Evolutionary conservation across 2,113 vertebrate genomes (phyloP), one percentile per base, ranked within the genome.

Genomic region (Blennius ocellaris): DNA sequence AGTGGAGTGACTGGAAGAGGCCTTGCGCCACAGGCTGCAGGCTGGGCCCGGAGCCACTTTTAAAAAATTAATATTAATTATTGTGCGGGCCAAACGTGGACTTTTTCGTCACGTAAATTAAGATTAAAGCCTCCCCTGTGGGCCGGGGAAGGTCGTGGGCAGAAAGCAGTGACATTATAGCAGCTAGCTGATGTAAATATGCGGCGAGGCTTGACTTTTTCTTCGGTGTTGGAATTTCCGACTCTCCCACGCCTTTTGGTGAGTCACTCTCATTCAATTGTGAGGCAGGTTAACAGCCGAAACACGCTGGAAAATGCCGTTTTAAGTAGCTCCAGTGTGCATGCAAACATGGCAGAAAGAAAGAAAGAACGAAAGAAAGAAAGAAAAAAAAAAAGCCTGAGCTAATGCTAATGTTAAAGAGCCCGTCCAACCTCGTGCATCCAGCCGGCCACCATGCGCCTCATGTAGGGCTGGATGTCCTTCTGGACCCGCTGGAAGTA

Each of bases 401-500:
- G 68, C 79, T 76, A 38, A 36, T 73, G 57, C 56, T 40, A 79
- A 69, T 59, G 65, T 48, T 8, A 53, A 83, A 82, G 67, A 60
- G 44, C 38, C 53, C 55, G 21, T 93, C 96, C 83, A 93, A 99
- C 97, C 96, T 98, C 97, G 87, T 97, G 93, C 97, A 99, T 99
- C 97, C 97, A 99, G 83, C 94, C 95, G 79, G 97, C 96, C 82
- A 98, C 94, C 93, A 97, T 95, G 90, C 95, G 93, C 89, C 97
- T 94, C 97, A 98, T 97, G 87, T 94, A 95, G 60, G 96, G 97
- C 80, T 96, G 93, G 79, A 99, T 96, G 78, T 98, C 97, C 91
- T 95, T 95, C 93, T 98, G 97, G 55, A 97, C 94, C 87, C 95
- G 94, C 77, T 96, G 95, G 93, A 98, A 98, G 87, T 98, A 97